Conservation (phyloP, 2,888 invertebrate genomes). For the Gonocerus acuteangulatus region DNA sequence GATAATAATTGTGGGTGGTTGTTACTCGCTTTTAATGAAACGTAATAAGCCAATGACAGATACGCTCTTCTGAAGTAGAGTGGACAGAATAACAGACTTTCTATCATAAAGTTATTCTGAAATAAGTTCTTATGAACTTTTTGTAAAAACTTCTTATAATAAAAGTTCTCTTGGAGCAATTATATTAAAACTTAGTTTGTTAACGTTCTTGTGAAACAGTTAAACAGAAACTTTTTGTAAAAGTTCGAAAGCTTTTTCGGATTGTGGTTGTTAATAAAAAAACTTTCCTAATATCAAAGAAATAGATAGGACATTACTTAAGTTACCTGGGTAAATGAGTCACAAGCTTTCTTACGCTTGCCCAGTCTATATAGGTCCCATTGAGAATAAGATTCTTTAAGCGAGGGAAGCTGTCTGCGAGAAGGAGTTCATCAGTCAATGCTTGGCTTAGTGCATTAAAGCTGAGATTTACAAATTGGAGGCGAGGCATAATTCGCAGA, state of each 20-base stretch:
- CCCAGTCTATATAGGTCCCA: slow-evolving; percentile 80
- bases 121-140: background rate
- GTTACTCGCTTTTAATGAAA: too few species aligned
- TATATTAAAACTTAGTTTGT: slow-evolving; percentile 3
- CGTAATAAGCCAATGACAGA: too few species aligned
- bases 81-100: too few species aligned
- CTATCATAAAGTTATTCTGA: slow-evolving; percentile 1
- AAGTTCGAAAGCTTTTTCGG: too few species aligned
- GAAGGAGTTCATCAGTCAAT: slow-evolving; percentile 42
- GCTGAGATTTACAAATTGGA: slow-evolving; percentile 86
- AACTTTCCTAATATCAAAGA: too few species aligned
- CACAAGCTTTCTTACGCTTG: slow-evolving; percentile 66
- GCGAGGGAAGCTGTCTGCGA: slow-evolving; percentile 38
- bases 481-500: slow-evolving; percentile 75
- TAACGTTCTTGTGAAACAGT: too few species aligned
- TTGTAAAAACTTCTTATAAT: background rate
- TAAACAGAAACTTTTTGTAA: too few species aligned
- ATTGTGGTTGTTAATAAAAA: too few species aligned
- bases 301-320: too few species aligned
- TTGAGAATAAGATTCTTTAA: slow-evolving; percentile 55
- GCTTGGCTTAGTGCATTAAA: slow-evolving; percentile 75
- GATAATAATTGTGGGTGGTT: too few species aligned
- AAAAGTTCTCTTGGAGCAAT: background rate
- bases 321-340: slow-evolving; percentile 60
- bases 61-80: too few species aligned